phyloP scores from a whole-genome alignment of 2,888 invertebrate species.

The Dilophus febrilis region DNA sequence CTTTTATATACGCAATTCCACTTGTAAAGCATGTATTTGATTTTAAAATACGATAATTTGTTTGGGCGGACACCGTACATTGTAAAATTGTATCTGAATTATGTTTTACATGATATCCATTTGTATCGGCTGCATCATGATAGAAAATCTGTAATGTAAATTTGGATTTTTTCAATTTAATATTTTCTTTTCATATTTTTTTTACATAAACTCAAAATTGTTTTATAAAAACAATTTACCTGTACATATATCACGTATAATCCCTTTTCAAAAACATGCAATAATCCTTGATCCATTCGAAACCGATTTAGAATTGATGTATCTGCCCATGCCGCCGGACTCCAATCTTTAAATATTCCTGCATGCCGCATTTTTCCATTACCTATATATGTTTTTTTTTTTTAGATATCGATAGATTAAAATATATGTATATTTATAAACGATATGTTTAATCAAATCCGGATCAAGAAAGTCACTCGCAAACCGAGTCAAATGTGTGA shows the following conservation, averaged over 20 bases:
- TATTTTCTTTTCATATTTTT: too few relatives aligned
- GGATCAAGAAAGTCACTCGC: too few relatives aligned
- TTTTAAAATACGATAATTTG: slow-evolving; percentile 32
- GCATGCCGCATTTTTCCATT: slow-evolving; percentile 49
- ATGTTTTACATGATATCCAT: slow-evolving; percentile 46
- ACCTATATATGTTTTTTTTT: too few relatives aligned
- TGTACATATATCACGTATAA: slow-evolving; percentile 55
- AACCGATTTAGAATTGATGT: slow-evolving; percentile 39
- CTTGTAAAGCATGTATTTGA: slow-evolving; percentile 51
- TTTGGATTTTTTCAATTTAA: too few relatives aligned
- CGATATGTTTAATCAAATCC: too few relatives aligned
- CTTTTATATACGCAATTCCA: slow-evolving; percentile 37
- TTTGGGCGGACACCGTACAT: slow-evolving; percentile 45
- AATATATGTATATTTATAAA: too few relatives aligned
- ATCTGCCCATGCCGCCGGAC: slow-evolving; percentile 42
- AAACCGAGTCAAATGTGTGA: too few relatives aligned
- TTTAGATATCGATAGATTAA: too few relatives aligned
- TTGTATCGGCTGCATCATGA: slow-evolving; percentile 49
- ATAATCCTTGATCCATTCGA: slow-evolving; percentile 36
- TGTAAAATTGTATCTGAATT: slow-evolving; percentile 42
- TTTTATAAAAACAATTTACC: slow-evolving; percentile 18
- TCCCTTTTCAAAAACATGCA: slow-evolving; percentile 46
- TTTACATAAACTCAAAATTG: slow-evolving; percentile 10
- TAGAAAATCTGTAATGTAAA: slow-evolving; percentile 59
- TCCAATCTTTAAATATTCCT: slow-evolving; percentile 48